Base-by-base conservation (phyloP, 1,140 invertebrate species). In the Diachasmimorpha longicaudata region DNA sequence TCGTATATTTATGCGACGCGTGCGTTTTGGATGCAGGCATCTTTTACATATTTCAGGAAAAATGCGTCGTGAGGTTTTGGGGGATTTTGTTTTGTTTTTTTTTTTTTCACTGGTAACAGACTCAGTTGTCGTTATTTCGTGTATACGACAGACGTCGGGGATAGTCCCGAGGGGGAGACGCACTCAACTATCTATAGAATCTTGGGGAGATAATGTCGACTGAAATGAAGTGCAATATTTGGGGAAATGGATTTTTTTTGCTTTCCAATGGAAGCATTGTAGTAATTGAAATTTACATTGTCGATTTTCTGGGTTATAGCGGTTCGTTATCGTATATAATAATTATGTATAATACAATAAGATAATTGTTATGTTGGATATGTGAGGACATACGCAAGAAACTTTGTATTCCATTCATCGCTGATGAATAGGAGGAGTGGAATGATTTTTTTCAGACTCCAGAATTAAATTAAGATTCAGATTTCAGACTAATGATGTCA, bases 151-250 rank as follows among this genome's bases (percentile, higher is more conserved):
- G 63, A 31, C 63, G 31, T 31, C 31, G 31, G 31, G 14, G 66
- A 39, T 68, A 39, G 9, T 68, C 66, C n/a, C 66, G 36, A 39
- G 66, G 66, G 66, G 31, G n/a, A 19, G 36, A 68, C 66, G 36
- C 66, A 68, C 13, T 37, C 66, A 68, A 68, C 66, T 68, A 68
- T 68, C 66, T 68, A 68, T 68, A 68, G 66, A 68, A 68, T 14
- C 31, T 37, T 14, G 4, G 31, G 36, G 14, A 37, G 36, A 23
- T 63, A 63, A 63, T 63, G 58, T 63, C 2, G 31, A 55, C 19
- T 8, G 48, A 21, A 55, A 21, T 19, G 48, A 21, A 55, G n/a
- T 19, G 48, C n/a, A 55, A 21, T 8, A 55, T 55, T 8, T 31
- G 31, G 31, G 31, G 31, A 63, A 63, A 8, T 6, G 21, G 58